Conservation (phyloP, 2,888 invertebrate genomes). For the Thymelicus acteon region DNA sequence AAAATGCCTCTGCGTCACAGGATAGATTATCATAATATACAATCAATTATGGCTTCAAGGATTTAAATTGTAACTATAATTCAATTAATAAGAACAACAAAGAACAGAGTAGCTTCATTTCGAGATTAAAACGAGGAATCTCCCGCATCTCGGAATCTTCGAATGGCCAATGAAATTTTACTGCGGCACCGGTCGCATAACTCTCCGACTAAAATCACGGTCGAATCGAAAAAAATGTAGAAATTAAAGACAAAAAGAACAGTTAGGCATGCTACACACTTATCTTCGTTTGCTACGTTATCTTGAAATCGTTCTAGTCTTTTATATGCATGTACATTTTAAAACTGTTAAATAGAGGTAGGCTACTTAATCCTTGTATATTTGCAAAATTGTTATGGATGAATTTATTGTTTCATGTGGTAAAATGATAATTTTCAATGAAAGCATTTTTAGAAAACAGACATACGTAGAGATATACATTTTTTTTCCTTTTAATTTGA, state of each 20-base stretch:
- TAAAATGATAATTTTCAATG: too few species aligned
- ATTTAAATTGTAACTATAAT: constrained; percentile 35
- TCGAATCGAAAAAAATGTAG: constrained; percentile 41
- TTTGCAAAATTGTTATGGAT: too few species aligned
- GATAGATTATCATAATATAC: constrained; percentile 12
- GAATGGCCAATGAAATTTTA: constrained; percentile 66
- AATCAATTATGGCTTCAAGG: constrained; percentile 10
- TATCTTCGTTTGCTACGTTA: neutral
- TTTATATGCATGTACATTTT: too few species aligned
- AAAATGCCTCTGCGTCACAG: constrained; percentile 12
- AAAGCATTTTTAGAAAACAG: too few species aligned
- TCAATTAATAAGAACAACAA: constrained; percentile 45
- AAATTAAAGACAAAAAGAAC: constrained; percentile 46
- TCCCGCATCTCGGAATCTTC: constrained; percentile 53
- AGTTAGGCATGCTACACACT: constrained; percentile 33
- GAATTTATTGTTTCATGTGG: too few species aligned
- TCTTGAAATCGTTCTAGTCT: neutral
- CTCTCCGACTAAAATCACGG: constrained; percentile 49
- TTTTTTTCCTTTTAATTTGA: too few species aligned
- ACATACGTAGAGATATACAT: too few species aligned
- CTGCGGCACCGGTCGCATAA: constrained; percentile 62
- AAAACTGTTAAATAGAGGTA: too few species aligned
- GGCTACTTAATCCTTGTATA: too few species aligned
- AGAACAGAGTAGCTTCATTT: constrained; percentile 61
- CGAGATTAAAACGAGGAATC: constrained; percentile 51